Conservation (phyloP, 2,797 vertebrate genomes). For the Oryzias sinensis region DNA sequence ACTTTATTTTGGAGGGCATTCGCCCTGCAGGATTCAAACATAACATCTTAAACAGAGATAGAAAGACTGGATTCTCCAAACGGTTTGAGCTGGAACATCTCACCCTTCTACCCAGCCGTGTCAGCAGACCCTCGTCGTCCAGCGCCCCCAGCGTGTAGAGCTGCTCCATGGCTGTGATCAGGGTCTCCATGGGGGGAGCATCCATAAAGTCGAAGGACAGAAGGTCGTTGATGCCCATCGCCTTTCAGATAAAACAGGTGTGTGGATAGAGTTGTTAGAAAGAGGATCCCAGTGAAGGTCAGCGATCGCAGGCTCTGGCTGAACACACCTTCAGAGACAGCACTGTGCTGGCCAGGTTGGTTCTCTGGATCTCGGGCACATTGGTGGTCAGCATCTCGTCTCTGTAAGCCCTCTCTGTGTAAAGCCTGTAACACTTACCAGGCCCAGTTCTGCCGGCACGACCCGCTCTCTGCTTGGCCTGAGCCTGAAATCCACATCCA, state of each 20-base stretch:
- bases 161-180: conserved; percentile 99
- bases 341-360: conserved; percentile 95
- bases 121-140: conserved; percentile 95
- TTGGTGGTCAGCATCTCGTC: conserved; percentile 99
- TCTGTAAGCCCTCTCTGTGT: conserved; percentile 94
- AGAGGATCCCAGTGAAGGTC: too few species aligned
- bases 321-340: conserved; percentile 92
- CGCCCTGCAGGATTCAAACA: too few species aligned
- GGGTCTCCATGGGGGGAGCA: conserved; percentile 97
- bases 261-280: background rate
- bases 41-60: too few species aligned
- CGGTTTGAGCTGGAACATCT: conserved; percentile 16
- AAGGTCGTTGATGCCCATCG: conserved; percentile 98
- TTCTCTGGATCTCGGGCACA: conserved; percentile 97
- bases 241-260: conserved; percentile 69
- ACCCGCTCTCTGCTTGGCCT: conserved; percentile 96
- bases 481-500: conserved; percentile 77
- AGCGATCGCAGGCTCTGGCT: too few species aligned
- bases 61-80: too few species aligned
- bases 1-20: too few species aligned
- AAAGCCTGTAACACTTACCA: conserved; percentile 92
- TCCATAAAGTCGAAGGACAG: conserved; percentile 99
- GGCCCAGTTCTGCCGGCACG: conserved; percentile 94
- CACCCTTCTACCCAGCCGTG: conserved; percentile 93
- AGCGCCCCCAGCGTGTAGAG: conserved; percentile 95